Evolutionary conservation across 2,797 vertebrate species (phyloP).

Genomic region (Propithecus perrieri): DNA sequence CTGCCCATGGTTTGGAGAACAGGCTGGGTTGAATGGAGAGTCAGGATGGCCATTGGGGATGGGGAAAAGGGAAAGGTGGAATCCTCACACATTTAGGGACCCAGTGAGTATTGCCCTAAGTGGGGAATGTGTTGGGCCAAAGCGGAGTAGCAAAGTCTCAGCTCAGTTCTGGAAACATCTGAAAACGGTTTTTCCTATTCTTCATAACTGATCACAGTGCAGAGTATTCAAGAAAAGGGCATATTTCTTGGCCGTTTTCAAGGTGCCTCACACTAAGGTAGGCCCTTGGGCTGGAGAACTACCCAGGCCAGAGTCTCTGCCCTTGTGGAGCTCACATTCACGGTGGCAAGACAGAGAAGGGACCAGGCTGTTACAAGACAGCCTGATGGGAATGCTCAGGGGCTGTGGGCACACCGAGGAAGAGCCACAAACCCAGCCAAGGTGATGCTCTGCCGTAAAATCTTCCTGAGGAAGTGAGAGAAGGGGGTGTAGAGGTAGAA

Average conservation of each 20-base stretch:
- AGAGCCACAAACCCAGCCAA: background rate
- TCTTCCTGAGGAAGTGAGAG: background rate
- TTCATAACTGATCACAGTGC: background rate
- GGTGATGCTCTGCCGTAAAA: background rate
- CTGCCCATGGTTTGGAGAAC: background rate
- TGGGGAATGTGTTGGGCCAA: background rate
- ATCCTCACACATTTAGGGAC: background rate
- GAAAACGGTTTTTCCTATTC: background rate
- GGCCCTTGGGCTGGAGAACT: background rate
- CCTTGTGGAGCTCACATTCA: background rate
- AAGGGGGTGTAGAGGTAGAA: background rate
- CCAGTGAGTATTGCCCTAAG: accelerated
- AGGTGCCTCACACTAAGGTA: background rate
- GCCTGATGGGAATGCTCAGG: background rate
- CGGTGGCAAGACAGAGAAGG: background rate
- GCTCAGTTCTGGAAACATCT: background rate
- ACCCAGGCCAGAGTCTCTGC: background rate
- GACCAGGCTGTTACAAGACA: accelerated
- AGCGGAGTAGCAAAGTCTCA: background rate
- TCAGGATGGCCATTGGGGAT: background rate
- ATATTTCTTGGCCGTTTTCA: background rate
- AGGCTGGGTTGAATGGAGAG: background rate
- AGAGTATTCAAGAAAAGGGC: background rate
- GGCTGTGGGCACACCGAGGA: background rate
- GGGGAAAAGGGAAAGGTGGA: background rate